These are phyloP conservation scores for Cactoblastis cactorum DNA, from an alignment of 2,888 invertebrate species.

Conservation along the genomic window DNA sequence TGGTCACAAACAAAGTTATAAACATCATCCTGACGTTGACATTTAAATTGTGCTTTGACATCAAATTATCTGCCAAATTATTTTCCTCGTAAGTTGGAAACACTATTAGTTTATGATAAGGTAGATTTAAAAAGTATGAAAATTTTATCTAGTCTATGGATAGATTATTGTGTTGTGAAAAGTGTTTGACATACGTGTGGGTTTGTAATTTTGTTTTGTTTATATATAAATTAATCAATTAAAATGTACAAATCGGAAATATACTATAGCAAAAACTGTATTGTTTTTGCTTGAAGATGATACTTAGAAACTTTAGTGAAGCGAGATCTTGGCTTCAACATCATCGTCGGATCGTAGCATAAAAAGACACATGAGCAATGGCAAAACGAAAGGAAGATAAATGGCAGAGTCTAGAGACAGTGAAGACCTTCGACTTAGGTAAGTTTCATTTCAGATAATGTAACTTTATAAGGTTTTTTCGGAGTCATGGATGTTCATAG, in stretches of 20 bases:
- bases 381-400: constrained; percentile 53
- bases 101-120: background rate
- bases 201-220: background rate
- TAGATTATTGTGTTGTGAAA: background rate
- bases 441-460: constrained; percentile 19
- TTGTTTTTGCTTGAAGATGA: constrained; percentile 42
- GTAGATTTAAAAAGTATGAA: background rate
- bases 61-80: too few relatives aligned
- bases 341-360: constrained; percentile 25
- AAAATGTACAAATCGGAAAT: background rate
- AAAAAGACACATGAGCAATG: constrained; percentile 35
- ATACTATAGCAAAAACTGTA: constrained; percentile 21
- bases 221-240: background rate
- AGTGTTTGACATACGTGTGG: background rate
- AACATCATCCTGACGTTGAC: too few relatives aligned
- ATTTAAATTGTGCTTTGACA: too few relatives aligned
- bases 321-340: constrained; percentile 51
- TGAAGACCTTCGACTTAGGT: constrained; percentile 72
- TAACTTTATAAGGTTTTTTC: background rate
- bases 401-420: constrained; percentile 66
- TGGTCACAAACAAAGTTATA: background rate
- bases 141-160: background rate
- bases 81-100: background rate
- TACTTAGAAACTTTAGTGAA: constrained; percentile 41
- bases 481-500: background rate